Base-by-base conservation (phyloP, 2,888 invertebrate species). In the Pammene fasciana region DNA sequence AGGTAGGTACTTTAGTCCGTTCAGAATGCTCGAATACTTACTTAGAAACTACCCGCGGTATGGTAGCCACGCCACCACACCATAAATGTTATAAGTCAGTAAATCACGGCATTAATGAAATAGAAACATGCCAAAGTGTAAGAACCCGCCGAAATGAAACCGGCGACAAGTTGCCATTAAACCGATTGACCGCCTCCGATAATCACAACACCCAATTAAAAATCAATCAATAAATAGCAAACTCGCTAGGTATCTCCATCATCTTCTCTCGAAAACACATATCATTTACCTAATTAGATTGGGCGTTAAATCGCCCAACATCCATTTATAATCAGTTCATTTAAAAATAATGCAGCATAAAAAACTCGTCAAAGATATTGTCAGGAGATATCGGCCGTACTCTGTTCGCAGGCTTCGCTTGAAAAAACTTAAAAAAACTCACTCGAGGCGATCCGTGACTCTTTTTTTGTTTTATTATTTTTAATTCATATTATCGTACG, bases 281-380 rank as follows among this genome's bases (percentile, higher is more conserved):
- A 92, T 92, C 91, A 90, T 92, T 92, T 92, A 85, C 90, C 88
- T 92, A 92, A 92, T 92, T 90, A 91, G 90, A 92, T 92, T 91
- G 92, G 90, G 92, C 92, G 92, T 91, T 90, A 92, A 92, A 92
- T 92, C 90, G 91, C 90, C 87, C 89, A 91, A 91, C 91, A 88
- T 86, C 87, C 91, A 90, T 92, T 90, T 90, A 92, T 91, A 92
- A 92, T 91, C 91, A 88, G 92, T 91, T 90, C 90, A 89, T 90
- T 90, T 90, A 88, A 91, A 90, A 92, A 92, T 92, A 92, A 92
- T 88, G 87, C 88, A 78, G 87, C 82, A 89, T 91, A 91, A 90
- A 91, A 92, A 91, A 86, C 90, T 89, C 92, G 91, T 92, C 92
- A 92, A 89, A 91, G 92, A 92, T 92, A 92, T 92, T 90, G 92